These are phyloP conservation scores for Catagonus wagneri DNA, from an alignment of 2,113 vertebrate species.

Conservation along the genomic window DNA sequence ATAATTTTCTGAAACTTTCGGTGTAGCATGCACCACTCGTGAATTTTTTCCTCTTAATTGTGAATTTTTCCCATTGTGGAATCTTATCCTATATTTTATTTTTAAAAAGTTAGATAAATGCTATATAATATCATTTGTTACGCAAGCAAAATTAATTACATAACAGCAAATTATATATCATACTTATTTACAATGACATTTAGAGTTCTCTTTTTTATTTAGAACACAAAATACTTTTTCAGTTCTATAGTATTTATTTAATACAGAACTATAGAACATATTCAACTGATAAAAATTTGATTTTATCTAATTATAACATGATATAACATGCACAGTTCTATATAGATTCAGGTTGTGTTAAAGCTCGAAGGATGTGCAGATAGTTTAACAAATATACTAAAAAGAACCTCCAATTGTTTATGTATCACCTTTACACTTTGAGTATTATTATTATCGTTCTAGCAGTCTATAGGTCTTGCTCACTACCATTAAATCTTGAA, in stretches of 20 bases:
- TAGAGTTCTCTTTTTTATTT: not conserved
- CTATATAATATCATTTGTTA: not conserved
- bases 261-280: not conserved
- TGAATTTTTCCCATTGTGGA: not conserved
- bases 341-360: fast-evolving
- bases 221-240: not conserved
- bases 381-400: conserved; percentile 11
- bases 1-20: not conserved
- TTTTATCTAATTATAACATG: not conserved
- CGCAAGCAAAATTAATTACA: not conserved
- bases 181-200: not conserved
- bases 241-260: not conserved
- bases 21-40: not conserved
- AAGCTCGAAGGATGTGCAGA: fast-evolving
- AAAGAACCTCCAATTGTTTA: not conserved
- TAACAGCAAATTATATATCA: not conserved
- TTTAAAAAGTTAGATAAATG: not conserved
- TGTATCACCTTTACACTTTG: not conserved
- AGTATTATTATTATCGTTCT: not conserved
- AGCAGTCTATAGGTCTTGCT: not conserved
- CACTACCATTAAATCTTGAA: not conserved
- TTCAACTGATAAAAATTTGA: not conserved
- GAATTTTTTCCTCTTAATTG: not conserved
- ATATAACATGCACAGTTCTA: not conserved
- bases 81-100: not conserved